phyloP scores from a whole-genome alignment of 1,140 invertebrate genomes.

The Temnothorax longispinosus region DNA sequence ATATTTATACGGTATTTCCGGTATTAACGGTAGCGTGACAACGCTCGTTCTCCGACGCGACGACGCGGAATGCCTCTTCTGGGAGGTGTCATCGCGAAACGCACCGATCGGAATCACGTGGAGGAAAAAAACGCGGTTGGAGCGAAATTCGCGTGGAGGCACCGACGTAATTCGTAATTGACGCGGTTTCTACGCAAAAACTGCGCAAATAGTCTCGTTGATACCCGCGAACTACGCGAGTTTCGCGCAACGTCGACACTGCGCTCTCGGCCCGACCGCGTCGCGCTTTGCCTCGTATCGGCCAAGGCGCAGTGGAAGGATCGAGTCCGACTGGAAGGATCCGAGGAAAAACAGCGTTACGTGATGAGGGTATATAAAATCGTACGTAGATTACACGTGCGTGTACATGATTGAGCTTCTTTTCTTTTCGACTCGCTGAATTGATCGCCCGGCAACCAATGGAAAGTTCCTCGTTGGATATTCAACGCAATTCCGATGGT shows the following conservation, averaged over 20 bases:
- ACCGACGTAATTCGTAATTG: not conserved
- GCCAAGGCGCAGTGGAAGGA: conserved; percentile 9
- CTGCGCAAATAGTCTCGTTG: not conserved
- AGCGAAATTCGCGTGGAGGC: not conserved
- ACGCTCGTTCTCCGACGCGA: not conserved
- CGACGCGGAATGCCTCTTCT: not conserved
- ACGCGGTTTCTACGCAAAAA: not conserved
- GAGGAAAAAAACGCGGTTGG: not conserved
- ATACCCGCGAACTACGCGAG: not conserved
- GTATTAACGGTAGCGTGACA: not conserved
- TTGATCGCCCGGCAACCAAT: not conserved
- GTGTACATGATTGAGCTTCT: not conserved
- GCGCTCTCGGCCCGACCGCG: not conserved
- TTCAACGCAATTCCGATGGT: not conserved
- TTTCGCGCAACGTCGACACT: not conserved
- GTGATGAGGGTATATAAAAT: not conserved
- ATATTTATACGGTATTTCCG: conserved; percentile 62
- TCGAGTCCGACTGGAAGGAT: not conserved
- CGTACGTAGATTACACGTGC: not conserved
- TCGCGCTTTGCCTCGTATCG: not conserved
- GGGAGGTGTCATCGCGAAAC: not conserved
- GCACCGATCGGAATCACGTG: not conserved
- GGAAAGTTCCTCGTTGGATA: not conserved
- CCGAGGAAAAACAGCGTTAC: not conserved
- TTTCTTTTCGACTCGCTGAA: not conserved